Evolutionary conservation across 2,113 vertebrate genomes (phyloP).

Genomic region (Smithornis capensis): DNA sequence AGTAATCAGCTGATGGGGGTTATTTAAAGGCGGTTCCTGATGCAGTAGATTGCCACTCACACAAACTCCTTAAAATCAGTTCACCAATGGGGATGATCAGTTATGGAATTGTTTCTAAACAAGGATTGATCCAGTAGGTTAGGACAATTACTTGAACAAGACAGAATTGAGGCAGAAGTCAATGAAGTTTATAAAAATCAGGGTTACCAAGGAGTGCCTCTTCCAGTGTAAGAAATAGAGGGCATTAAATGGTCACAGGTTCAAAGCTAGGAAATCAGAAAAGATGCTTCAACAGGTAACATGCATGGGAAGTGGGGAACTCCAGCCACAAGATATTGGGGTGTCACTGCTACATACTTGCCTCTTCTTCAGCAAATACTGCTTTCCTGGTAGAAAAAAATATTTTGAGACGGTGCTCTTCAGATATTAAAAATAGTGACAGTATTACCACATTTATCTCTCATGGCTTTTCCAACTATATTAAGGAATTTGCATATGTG

Average conservation of each 20-base stretch:
- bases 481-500: neutral
- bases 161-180: neutral
- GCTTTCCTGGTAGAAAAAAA: neutral
- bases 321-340: neutral
- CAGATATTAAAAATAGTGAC: neutral
- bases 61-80: too few relatives aligned
- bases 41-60: too few relatives aligned
- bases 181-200: neutral
- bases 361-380: neutral
- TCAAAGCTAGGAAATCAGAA: neutral
- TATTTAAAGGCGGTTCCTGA: neutral
- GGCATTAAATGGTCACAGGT: neutral
- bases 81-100: neutral
- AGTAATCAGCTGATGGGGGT: neutral
- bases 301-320: fast-evolving
- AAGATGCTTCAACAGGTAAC: neutral
- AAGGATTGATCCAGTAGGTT: neutral
- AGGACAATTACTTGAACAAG: neutral
- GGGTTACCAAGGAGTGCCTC: neutral
- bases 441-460: neutral
- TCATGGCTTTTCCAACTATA: neutral
- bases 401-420: neutral
- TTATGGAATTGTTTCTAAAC: neutral
- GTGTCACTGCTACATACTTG: fast-evolving
- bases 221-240: neutral